Base-by-base conservation (phyloP, 1,140 invertebrate species). In the Megalopta genalis region DNA sequence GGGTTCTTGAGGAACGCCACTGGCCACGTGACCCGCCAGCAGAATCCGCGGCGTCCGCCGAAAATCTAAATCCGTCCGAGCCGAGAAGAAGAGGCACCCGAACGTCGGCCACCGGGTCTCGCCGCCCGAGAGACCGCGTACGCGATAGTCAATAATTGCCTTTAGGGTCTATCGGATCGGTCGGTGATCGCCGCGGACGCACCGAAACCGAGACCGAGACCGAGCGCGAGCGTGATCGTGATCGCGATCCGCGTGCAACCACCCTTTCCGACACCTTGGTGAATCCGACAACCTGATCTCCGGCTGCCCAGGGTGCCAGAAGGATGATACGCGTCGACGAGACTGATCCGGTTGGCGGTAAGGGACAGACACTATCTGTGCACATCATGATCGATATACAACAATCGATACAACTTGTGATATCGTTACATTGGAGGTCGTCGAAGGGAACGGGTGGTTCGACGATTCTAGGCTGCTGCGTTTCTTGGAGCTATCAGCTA, bases 241-340 rank as follows among this genome's bases (percentile, higher is more conserved):
- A 77, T 64, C 52, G 76, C n/a, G 32, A 25, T 21, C 32, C 75
- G 70, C 70, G 73, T 81, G 69, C 42, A 67, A 21, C 39, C 25
- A 25, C 27, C 32, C 37, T 46, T 4, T 54, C 37, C 64, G 23
- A 73, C 25, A 23, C 18, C 12, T 59, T 16, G 39, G 54, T 21
- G 39, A 59, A 70, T 46, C 64, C 21, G 8, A 57, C 12, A 68
- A 39, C 32, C 46, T 32, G 18, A 32, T 54, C 54, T 25, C 16
- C 25, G 1, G 18, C 4, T n/a, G n/a, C 14, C 18, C 8, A 57
- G 52, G 54, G 77, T 27, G 76, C 54, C 18, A 59, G 57, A 14
- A 89, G 84, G 57, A 97, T 97, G 96, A 97, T 97, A 92, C 95
- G 96, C 90, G 96, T 97, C 67, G 97, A 97, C 93, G 97, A 97